phyloP scores from a whole-genome alignment of 2,888 invertebrate genomes.

The Drosophila niveifrons region DNA sequence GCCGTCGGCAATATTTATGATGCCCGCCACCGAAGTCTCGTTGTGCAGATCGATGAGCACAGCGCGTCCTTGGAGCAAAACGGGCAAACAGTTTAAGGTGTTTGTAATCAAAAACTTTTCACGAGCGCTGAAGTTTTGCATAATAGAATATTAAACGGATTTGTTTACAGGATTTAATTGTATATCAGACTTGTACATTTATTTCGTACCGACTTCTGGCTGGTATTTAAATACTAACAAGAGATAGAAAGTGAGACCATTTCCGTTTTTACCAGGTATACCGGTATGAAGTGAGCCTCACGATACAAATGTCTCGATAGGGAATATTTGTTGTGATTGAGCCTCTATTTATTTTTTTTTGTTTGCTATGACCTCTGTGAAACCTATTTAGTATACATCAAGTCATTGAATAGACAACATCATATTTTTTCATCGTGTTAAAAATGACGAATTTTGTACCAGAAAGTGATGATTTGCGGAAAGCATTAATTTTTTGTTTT shows the following conservation, averaged over 20 bases:
- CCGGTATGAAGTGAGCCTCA: no score
- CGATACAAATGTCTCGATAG: no score
- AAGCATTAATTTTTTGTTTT: no score
- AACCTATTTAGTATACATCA: no score
- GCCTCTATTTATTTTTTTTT: no score
- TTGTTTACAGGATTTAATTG: background rate
- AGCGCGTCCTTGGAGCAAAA: conserved; percentile 76
- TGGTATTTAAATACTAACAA: background rate
- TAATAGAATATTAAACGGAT: conserved; percentile 21
- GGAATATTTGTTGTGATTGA: no score
- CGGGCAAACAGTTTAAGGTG: conserved; percentile 80
- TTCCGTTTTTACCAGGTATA: no score
- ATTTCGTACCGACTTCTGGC: background rate
- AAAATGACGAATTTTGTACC: no score
- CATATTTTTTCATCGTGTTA: no score
- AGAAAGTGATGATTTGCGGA: no score
- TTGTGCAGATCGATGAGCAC: conserved; percentile 84
- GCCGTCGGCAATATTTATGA: conserved; percentile 81
- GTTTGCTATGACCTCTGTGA: no score
- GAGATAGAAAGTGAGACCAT: background rate
- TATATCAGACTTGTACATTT: background rate
- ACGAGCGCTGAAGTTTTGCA: conserved; percentile 75
- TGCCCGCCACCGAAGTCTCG: conserved; percentile 84
- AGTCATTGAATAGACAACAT: no score
- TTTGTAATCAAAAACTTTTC: conserved; percentile 83